phyloP scores from a whole-genome alignment of 1,140 invertebrate species.

The Augochlora pura region DNA sequence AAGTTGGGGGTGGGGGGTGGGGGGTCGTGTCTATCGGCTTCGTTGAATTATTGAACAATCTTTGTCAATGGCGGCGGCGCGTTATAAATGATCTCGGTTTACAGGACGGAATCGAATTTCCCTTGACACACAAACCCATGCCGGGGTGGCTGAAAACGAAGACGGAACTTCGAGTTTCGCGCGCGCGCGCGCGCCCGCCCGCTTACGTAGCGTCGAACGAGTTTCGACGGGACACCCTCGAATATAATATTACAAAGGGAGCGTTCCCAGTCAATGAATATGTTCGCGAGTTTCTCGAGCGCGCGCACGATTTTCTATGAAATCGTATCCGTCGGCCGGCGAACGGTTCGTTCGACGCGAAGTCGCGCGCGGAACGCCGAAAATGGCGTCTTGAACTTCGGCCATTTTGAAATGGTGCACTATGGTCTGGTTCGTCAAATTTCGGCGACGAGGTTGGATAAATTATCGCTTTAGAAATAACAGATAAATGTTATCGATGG shows the following conservation, averaged over 20 bases:
- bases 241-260: constrained; percentile 11
- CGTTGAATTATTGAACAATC: constrained; percentile 3
- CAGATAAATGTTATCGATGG: too few species aligned
- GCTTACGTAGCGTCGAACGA: not conserved
- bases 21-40: not conserved
- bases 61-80: not conserved
- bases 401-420: too few species aligned
- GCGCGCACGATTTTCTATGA: not conserved
- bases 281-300: not conserved
- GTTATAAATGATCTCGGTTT: not conserved
- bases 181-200: too few species aligned
- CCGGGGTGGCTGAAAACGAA: not conserved
- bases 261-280: not conserved
- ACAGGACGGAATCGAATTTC: constrained; percentile 3
- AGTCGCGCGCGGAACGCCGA: too few species aligned
- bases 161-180: not conserved
- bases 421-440: too few species aligned
- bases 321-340: not conserved
- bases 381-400: too few species aligned
- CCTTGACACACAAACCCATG: constrained; percentile 2
- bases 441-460: too few species aligned
- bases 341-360: too few species aligned
- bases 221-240: not conserved
- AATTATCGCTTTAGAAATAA: too few species aligned
- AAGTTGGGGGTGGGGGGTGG: too few species aligned